These are phyloP conservation scores for Melanotaenia trifasciata DNA, from an alignment of 2,797 vertebrate species.

Conservation along the genomic window DNA sequence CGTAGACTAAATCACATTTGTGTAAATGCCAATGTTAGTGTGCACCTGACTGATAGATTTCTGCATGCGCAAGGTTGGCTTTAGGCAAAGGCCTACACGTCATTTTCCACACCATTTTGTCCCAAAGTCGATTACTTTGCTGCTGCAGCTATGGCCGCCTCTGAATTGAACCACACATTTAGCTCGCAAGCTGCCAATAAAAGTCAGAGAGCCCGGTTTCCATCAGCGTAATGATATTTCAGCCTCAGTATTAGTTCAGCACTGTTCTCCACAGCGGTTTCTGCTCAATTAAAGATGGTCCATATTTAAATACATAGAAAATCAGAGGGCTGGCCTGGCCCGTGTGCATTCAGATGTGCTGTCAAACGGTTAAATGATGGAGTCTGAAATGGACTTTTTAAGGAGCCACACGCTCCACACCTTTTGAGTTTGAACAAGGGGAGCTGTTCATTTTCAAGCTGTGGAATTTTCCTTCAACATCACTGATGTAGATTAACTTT, in stretches of 20 bases:
- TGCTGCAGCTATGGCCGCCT: constrained; percentile 65
- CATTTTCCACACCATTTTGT: constrained; percentile 80
- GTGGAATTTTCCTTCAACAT: constrained; percentile 67
- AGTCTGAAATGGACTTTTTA: constrained; percentile 74
- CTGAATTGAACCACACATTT: constrained; percentile 72
- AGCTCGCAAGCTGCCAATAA: constrained; percentile 73
- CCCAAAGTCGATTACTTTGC: constrained; percentile 76
- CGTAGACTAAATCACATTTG: constrained; percentile 72
- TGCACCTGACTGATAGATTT: constrained; percentile 75
- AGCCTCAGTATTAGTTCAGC: constrained; percentile 75
- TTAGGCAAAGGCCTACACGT: constrained; percentile 60
- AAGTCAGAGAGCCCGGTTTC: constrained; percentile 69
- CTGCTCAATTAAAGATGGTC: constrained; percentile 78
- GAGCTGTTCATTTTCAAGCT: constrained; percentile 72
- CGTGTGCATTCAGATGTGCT: constrained; percentile 71
- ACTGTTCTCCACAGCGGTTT: constrained; percentile 72
- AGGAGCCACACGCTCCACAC: constrained; percentile 61
- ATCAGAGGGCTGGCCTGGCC: constrained; percentile 40
- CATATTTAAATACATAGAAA: constrained; percentile 72
- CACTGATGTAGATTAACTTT: constrained; percentile 79
- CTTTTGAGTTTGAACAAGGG: constrained; percentile 64
- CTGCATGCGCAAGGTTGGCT: constrained; percentile 58
- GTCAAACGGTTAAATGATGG: constrained; percentile 63
- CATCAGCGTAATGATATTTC: constrained; percentile 76
- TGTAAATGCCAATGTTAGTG: constrained; percentile 73